These are phyloP conservation scores for Zalophus californianus DNA, from an alignment of 2,797 vertebrate species.

Conservation along the genomic window DNA sequence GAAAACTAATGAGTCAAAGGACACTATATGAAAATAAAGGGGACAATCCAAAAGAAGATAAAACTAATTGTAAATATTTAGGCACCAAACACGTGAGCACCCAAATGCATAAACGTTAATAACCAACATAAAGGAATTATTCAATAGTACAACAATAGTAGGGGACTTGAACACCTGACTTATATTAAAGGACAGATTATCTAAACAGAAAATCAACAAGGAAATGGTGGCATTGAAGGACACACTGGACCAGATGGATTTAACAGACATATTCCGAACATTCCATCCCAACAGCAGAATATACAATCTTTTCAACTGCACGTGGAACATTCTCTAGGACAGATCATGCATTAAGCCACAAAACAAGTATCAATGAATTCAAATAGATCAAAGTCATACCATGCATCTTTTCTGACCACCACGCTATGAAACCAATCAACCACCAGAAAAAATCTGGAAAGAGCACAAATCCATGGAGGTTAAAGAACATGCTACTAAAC, in stretches of 20 bases:
- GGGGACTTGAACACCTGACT: not conserved
- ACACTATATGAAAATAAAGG: not conserved
- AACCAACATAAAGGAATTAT: not conserved
- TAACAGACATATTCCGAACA: not conserved
- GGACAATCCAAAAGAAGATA: not conserved
- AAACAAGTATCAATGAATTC: not conserved
- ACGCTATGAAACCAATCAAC: not conserved
- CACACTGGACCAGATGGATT: not conserved
- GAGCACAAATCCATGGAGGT: not conserved
- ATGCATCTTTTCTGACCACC: not conserved
- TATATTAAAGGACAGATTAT: not conserved
- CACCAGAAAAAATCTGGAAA: not conserved
- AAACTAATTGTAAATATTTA: not conserved
- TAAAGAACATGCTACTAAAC: not conserved
- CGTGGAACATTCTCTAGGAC: not conserved
- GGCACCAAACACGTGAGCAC: not conserved
- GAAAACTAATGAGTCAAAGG: not conserved
- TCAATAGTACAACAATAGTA: not conserved
- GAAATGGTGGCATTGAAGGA: not conserved
- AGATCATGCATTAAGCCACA: not conserved
- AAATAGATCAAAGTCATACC: not conserved
- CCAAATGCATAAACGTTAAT: not conserved
- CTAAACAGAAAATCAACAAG: not conserved
- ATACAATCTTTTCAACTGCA: not conserved
- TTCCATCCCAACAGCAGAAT: not conserved